Base-by-base conservation (phyloP, 2,113 vertebrate genomes). In the Limanda limanda region DNA sequence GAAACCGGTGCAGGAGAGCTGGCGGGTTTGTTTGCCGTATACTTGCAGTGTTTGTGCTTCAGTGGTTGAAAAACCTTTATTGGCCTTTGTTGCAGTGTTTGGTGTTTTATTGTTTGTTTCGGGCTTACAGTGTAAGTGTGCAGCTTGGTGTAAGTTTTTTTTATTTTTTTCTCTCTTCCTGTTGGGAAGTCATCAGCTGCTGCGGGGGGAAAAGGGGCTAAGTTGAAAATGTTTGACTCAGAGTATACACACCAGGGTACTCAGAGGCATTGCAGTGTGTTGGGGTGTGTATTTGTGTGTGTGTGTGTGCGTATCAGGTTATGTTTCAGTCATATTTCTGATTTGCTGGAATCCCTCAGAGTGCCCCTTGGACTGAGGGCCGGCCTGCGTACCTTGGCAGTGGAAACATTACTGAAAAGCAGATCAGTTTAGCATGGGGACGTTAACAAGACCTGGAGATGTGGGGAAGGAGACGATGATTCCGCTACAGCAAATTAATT, bases 51-150 rank as follows among this genome's bases (percentile, higher is more conserved):
- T 82, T 88, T 88, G 73, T 78, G 79, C 78, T 85, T 62, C 62
- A 63, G 48, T 78, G 25, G 70, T 77, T 76, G 84, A 87, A 86
- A 81, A 86, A 81, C 76, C 83, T 88, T 89, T 89, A 90, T 88
- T 84, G 86, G 83, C 72, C 86, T 90, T 90, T 91, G 82, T 88
- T 87, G 76, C 86, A 82, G 69, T 72, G 85, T 90, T 86, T 85
- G 74, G 78, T 83, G 86, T 86, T 91, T 92, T 90, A 88, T 79
- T 86, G 77, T 84, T 88, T 86, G 81, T 84, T 90, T 90, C 81
- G 86, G 79, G 62, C 86, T 87, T 81, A 75, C 58, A 68, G 76
- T 81, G 74, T 69, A 78, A 88, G 83, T 79, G 71, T 85, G 66
- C 24, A 78, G 75, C 69, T 82, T 75, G 72, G 81, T 66, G 62